Evolutionary conservation across 2,113 vertebrate genomes (phyloP).

Genomic region (Colinus virginianus): DNA sequence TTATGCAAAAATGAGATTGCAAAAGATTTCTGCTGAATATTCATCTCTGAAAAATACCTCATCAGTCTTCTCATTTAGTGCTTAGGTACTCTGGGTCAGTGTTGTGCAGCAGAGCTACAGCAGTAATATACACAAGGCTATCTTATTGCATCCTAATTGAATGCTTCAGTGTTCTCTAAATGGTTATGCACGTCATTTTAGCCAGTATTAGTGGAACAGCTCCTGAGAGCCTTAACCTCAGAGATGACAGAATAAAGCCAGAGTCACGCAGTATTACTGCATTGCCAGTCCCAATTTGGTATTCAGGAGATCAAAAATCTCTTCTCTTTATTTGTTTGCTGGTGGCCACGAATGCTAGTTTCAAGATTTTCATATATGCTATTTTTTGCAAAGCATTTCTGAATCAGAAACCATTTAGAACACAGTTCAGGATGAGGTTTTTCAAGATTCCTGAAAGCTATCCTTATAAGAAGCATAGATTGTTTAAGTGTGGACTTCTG

Average conservation of each 20-base stretch:
- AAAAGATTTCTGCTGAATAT: constrained; percentile 13
- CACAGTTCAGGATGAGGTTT: neutral
- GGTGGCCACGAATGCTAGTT: neutral
- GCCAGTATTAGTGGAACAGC: neutral
- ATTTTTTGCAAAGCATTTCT: neutral
- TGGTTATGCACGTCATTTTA: rapidly evolving
- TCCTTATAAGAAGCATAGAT: neutral
- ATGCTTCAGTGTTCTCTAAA: neutral
- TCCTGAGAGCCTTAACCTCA: neutral
- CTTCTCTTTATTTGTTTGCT: neutral
- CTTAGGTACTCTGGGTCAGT: rapidly evolving
- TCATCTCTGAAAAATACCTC: neutral
- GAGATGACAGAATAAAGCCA: neutral
- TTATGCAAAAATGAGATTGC: neutral
- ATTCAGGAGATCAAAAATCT: neutral
- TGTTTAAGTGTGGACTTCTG: neutral
- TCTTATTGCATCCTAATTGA: neutral
- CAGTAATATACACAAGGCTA: neutral
- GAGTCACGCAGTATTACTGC: neutral
- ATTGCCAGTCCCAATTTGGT: neutral
- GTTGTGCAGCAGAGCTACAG: neutral
- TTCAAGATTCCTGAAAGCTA: neutral
- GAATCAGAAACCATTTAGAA: neutral
- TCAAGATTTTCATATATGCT: neutral
- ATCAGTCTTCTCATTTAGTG: neutral